These are phyloP conservation scores for Nephrotoma flavescens DNA, from an alignment of 2,888 invertebrate species.

Conservation along the genomic window DNA sequence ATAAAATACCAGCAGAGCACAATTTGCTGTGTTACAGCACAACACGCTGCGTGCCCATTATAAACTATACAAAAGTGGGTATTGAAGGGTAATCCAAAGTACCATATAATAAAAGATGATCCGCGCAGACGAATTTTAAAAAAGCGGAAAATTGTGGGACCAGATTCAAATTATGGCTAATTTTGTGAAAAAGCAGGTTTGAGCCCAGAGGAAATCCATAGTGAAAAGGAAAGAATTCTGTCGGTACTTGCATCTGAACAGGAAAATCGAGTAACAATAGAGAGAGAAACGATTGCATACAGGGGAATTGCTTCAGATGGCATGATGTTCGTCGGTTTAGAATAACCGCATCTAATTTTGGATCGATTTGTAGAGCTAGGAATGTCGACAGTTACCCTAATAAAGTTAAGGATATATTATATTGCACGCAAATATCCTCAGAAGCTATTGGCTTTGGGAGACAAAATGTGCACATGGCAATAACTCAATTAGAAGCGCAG, in stretches of 20 bases:
- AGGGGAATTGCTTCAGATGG: neutral
- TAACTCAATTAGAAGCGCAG: neutral
- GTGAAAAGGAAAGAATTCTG: neutral
- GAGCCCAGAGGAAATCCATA: neutral
- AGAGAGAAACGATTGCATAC: too few species aligned
- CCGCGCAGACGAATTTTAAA: neutral
- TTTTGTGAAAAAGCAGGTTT: neutral
- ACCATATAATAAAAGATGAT: neutral
- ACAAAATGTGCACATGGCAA: neutral
- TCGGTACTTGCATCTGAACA: neutral
- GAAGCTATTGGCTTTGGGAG: neutral
- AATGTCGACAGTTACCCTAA: neutral
- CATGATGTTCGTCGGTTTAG: neutral
- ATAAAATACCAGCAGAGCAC: neutral
- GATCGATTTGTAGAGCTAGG: neutral
- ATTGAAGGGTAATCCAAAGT: neutral
- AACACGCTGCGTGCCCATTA: neutral
- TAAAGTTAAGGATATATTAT: too few species aligned
- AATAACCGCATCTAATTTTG: neutral
- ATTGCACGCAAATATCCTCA: neutral
- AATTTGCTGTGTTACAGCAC: neutral
- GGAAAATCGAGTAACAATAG: too few species aligned
- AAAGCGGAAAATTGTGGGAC: neutral
- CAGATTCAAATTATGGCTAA: neutral
- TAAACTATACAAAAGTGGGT: neutral